Evolutionary conservation across 30 jellyfish, hydroid and myxozoan genomes (phyloP).

Genomic region (Turritopsis dohrnii): DNA sequence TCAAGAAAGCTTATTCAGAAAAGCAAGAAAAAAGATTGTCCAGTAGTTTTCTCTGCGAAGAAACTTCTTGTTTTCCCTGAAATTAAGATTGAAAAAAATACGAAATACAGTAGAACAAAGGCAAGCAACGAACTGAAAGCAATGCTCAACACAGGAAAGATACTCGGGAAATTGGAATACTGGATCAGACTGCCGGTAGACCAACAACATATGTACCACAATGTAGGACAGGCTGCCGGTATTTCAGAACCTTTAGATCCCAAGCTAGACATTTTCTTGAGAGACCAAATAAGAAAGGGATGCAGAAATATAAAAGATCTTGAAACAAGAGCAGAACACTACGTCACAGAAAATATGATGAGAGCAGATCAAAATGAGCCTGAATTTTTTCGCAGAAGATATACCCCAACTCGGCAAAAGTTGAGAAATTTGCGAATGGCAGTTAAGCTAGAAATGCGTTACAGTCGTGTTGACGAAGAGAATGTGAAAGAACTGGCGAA

Average conservation of each 20-base stretch:
- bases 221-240: slow-evolving; percentile 15
- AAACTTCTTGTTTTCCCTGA: not conserved
- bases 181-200: not conserved
- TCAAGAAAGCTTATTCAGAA: not conserved
- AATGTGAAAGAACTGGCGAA: too few relatives aligned
- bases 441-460: too few relatives aligned
- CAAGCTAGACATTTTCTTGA: not conserved
- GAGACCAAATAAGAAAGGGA: slow-evolving; percentile 2
- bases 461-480: too few relatives aligned
- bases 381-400: too few relatives aligned
- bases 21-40: not conserved
- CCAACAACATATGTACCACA: not conserved
- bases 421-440: too few relatives aligned
- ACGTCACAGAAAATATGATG: not conserved
- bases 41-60: not conserved
- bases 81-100: not conserved
- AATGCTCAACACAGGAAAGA: not conserved
- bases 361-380: not conserved
- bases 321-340: not conserved
- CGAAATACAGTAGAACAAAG: not conserved
- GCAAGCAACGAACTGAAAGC: not conserved
- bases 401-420: too few relatives aligned
- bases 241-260: not conserved
- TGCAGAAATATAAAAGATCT: not conserved
- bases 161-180: not conserved